Percentiles rank a stretch among this genome's conserved stretches.
phyloP scores from a whole-genome alignment of 2,113 vertebrate species.

The Erythrocebus patas region DNA sequence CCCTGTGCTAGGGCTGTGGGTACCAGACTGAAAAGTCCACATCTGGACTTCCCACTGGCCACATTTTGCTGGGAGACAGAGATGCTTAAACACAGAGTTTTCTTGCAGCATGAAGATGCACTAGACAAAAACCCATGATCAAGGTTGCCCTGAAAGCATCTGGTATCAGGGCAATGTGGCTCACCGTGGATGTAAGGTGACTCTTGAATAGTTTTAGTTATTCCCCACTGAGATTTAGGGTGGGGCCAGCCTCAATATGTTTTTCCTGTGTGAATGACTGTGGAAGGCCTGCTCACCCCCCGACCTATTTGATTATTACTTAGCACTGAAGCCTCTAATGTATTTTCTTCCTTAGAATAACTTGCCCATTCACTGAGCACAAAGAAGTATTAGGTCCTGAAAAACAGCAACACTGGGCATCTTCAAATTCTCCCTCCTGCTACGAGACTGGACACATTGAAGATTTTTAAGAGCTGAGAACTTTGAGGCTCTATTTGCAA shows the following conservation, averaged over 20 bases:
- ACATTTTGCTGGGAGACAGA: background rate
- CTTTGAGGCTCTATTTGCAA: background rate
- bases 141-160: background rate
- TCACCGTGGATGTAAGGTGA: background rate
- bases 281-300: background rate
- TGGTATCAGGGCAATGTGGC: accelerated
- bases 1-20: background rate
- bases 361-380: background rate
- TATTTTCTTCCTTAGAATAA: background rate
- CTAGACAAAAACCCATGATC: background rate
- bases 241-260: background rate
- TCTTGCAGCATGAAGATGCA: accelerated
- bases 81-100: background rate
- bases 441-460: background rate
- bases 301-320: background rate
- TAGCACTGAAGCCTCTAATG: background rate
- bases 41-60: accelerated
- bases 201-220: background rate
- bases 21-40: too few relatives aligned
- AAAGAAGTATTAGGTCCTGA: background rate
- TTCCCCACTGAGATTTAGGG: background rate
- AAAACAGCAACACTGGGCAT: background rate
- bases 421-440: background rate
- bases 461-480: background rate
- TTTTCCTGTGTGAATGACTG: background rate